A percentile compares a stretch with the other conserved stretches of the same genome.
Evolutionary conservation across 2,113 vertebrate species (phyloP).

Genomic region (Sisor rabdophorus): DNA sequence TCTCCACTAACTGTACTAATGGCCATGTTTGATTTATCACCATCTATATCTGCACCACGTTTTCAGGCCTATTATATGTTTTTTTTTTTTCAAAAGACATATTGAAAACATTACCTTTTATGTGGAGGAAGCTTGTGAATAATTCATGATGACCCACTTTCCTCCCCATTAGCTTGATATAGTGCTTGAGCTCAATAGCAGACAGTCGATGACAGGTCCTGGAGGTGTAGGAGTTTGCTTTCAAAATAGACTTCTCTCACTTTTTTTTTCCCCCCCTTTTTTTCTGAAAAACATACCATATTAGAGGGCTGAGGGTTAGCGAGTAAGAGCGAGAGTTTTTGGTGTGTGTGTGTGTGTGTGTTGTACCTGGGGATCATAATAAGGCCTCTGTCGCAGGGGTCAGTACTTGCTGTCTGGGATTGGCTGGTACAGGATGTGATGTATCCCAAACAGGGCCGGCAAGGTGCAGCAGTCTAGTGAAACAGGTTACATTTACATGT

Average conservation of each 20-base stretch:
- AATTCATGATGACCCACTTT: constrained; percentile 53
- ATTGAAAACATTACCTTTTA: constrained; percentile 50
- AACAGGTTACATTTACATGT: constrained; percentile 51
- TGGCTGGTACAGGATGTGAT: constrained; percentile 23
- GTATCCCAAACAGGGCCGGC: constrained; percentile 12
- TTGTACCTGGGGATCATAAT: constrained; percentile 33
- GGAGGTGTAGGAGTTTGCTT: constrained; percentile 51
- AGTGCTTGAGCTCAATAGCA: constrained; percentile 49
- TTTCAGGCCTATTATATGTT: constrained; percentile 38
- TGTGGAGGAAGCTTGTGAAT: constrained; percentile 47
- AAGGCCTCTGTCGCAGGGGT: constrained; percentile 36
- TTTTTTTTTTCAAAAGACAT: constrained; percentile 41
- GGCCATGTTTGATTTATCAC: constrained; percentile 45
- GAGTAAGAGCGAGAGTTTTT: constrained; percentile 2
- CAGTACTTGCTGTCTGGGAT: constrained; percentile 27
- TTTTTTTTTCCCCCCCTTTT: constrained; percentile 18
- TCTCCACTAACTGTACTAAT: constrained; percentile 33
- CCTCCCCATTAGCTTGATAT: constrained; percentile 52
- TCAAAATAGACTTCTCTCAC: constrained; percentile 50
- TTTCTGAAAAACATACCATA: constrained; percentile 38
- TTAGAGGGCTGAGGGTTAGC: constrained; percentile 14
- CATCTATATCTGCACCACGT: constrained; percentile 29
- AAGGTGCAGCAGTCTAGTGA: constrained; percentile 26
- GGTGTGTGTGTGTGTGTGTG: not conserved
- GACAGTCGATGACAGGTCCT: constrained; percentile 49